These are phyloP conservation scores for Trichonephila inaurata DNA, from an alignment of 1,140 invertebrate genomes.

Conservation along the genomic window DNA sequence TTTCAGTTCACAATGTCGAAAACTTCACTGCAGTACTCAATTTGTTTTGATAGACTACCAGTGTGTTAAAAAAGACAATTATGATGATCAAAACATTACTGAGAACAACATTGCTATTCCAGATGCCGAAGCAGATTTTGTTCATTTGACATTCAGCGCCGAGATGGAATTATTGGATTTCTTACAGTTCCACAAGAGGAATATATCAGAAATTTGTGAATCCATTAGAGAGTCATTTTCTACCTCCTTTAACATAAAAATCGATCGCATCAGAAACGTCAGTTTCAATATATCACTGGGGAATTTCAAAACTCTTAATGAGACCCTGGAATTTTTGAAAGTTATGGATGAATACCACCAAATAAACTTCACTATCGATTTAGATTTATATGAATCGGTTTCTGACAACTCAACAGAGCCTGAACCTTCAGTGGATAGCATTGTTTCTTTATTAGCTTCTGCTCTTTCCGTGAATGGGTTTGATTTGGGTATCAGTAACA, in stretches of 20 bases:
- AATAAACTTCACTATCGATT: constrained; percentile 54
- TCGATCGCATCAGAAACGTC: constrained; percentile 67
- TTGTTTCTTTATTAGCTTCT: constrained; percentile 66
- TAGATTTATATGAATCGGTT: constrained; percentile 64
- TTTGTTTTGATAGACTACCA: constrained; percentile 72
- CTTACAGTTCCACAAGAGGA: constrained; percentile 9
- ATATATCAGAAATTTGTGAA: constrained; percentile 40
- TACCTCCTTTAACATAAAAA: constrained; percentile 56
- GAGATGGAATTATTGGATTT: constrained; percentile 62
- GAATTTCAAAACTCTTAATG: neutral
- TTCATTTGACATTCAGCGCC: constrained; percentile 57
- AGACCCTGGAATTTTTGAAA: constrained; percentile 9
- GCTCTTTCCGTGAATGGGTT: constrained; percentile 60
- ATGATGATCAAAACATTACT: neutral
- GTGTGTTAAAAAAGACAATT: constrained; percentile 66
- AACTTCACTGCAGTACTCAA: constrained; percentile 73
- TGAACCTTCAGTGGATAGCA: constrained; percentile 71
- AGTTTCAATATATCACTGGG: constrained; percentile 53
- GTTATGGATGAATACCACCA: constrained; percentile 54
- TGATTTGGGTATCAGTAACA: constrained; percentile 65
- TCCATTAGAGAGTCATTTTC: constrained; percentile 49
- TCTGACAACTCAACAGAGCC: neutral
- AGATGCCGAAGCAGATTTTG: constrained; percentile 31
- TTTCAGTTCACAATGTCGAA: constrained; percentile 73
- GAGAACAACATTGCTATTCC: neutral